These are phyloP conservation scores for Ochotona princeps DNA, from an alignment of 2,113 vertebrate species.

Conservation along the genomic window DNA sequence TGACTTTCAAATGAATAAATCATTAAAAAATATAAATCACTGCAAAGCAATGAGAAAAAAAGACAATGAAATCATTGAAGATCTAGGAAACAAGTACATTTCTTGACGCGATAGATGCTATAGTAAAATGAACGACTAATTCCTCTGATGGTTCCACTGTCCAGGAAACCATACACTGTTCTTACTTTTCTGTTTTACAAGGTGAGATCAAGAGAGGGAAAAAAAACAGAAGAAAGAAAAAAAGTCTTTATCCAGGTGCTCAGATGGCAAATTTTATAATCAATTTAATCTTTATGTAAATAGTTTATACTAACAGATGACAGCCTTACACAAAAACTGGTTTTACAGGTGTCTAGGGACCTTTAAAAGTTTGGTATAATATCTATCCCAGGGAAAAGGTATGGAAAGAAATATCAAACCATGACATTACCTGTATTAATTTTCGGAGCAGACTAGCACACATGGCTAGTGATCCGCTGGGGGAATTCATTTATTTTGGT, in stretches of 20 bases:
- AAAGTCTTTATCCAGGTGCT: slow-evolving; percentile 39
- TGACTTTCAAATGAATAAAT: not conserved
- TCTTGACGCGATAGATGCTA: not conserved
- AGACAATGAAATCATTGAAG: not conserved
- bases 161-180: not conserved
- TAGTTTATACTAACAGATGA: slow-evolving; percentile 61
- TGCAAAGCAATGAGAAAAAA: not conserved
- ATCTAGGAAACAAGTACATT: not conserved
- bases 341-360: slow-evolving; percentile 46
- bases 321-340: slow-evolving; percentile 27
- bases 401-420: slow-evolving; percentile 55
- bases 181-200: slow-evolving; percentile 49
- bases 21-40: not conserved
- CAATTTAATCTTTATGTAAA: slow-evolving; percentile 61
- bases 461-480: slow-evolving; percentile 78
- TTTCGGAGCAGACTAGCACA: slow-evolving; percentile 64
- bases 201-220: not conserved
- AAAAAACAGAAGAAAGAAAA: not conserved
- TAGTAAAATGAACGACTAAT: not conserved
- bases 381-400: slow-evolving; percentile 56
- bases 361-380: slow-evolving; percentile 56
- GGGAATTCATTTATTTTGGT: slow-evolving; percentile 76
- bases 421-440: slow-evolving; percentile 76
- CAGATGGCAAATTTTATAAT: slow-evolving; percentile 39
- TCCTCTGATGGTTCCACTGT: not conserved